Evolutionary conservation across 1,140 invertebrate genomes (phyloP).

Genomic region (Drosophila mauritiana): DNA sequence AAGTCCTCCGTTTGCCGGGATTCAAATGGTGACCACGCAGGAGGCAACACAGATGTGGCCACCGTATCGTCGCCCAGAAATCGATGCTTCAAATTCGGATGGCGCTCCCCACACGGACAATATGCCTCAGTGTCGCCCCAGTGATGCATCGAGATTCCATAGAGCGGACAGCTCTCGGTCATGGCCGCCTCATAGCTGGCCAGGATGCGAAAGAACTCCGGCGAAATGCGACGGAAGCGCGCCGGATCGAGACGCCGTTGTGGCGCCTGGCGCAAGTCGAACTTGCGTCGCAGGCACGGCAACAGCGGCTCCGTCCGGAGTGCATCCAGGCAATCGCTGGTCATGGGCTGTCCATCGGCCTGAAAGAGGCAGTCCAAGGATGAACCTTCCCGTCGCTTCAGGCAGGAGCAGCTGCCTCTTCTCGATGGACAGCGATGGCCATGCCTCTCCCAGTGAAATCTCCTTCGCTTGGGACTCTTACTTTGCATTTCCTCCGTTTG

Average conservation of each 20-base stretch:
- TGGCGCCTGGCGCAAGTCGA: conserved; percentile 35
- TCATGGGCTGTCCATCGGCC: conserved; percentile 58
- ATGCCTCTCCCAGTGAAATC: not conserved
- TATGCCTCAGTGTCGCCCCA: not conserved
- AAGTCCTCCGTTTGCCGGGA: not conserved
- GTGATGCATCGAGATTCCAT: conserved; percentile 46
- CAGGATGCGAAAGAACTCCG: conserved; percentile 67
- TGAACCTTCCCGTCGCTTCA: not conserved
- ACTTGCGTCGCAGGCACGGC: conserved; percentile 29
- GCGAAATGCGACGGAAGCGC: conserved; percentile 64
- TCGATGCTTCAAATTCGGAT: not conserved
- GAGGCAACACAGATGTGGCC: not conserved
- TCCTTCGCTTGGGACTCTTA: not conserved
- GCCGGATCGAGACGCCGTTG: conserved; percentile 53
- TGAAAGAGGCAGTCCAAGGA: conserved; percentile 29
- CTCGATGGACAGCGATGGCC: too few relatives aligned
- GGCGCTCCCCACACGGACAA: conserved; percentile 25
- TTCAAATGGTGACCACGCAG: not conserved
- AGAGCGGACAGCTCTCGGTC: conserved; percentile 55
- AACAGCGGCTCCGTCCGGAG: conserved; percentile 21
- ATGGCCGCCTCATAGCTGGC: conserved; percentile 58
- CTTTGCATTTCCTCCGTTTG: not conserved
- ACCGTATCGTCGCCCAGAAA: conserved; percentile 40
- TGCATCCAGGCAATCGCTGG: conserved; percentile 22
- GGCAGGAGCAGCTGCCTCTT: conserved; percentile 30